These are phyloP conservation scores for Harpalus rubripes DNA, from an alignment of 2,888 invertebrate genomes.

Conservation along the genomic window DNA sequence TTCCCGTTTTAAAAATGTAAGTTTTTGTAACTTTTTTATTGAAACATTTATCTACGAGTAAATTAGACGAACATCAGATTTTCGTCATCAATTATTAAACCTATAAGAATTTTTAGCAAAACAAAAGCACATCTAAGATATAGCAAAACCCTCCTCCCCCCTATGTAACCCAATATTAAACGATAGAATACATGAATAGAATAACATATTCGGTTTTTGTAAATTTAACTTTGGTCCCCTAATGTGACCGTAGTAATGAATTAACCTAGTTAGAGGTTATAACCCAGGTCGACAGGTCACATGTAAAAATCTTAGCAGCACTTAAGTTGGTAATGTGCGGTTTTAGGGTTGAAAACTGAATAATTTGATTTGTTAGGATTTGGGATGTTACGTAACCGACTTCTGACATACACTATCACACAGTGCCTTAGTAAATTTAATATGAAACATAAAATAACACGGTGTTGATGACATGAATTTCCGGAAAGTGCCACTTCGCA, in stretches of 20 bases:
- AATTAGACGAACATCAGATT: too few relatives aligned
- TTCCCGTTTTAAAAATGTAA: too few relatives aligned
- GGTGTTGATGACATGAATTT: constrained; percentile 55
- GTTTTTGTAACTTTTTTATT: too few relatives aligned
- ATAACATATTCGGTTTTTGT: too few relatives aligned
- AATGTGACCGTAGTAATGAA: not conserved
- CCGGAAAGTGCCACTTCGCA: constrained; percentile 51
- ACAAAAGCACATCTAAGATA: too few relatives aligned
- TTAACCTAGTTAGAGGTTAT: not conserved
- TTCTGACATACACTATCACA: constrained; percentile 21
- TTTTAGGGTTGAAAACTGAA: constrained; percentile 34
- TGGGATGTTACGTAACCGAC: not conserved
- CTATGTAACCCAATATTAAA: too few relatives aligned
- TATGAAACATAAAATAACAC: constrained; percentile 51
- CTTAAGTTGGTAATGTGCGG: constrained; percentile 37
- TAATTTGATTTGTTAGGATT: constrained; percentile 49
- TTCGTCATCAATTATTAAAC: too few relatives aligned
- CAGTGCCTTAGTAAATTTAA: constrained; percentile 51
- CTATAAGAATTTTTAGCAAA: too few relatives aligned
- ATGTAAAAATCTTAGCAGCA: constrained; percentile 24
- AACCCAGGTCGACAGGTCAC: not conserved
- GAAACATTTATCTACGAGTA: too few relatives aligned
- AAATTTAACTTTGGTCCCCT: not conserved
- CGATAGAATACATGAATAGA: too few relatives aligned
- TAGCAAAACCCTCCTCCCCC: too few relatives aligned